These are phyloP conservation scores for Eupelmus urozonus DNA, from an alignment of 2,888 invertebrate genomes.

Conservation along the genomic window DNA sequence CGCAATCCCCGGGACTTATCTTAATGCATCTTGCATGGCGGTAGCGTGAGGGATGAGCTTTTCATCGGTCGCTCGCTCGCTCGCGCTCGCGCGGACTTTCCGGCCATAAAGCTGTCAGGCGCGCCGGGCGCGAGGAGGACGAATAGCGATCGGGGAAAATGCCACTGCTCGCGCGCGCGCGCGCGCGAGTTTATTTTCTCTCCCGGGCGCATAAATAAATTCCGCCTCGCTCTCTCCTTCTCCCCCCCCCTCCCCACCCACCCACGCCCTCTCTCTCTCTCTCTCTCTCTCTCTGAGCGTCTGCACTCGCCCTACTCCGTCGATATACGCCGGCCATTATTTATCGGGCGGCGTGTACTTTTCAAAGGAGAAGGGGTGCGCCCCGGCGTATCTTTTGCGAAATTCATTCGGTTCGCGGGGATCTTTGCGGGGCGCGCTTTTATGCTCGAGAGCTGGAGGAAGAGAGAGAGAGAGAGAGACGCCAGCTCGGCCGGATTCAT, in stretches of 20 bases:
- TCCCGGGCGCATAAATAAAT: conserved; percentile 55
- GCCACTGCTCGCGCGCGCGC: no score
- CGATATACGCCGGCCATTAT: conserved; percentile 57
- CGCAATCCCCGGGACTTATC: conserved; percentile 54
- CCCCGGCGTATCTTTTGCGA: conserved; percentile 51
- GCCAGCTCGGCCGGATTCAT: conserved; percentile 31
- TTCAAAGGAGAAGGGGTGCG: conserved; percentile 45
- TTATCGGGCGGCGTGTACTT: conserved; percentile 57
- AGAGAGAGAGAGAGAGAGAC: neutral
- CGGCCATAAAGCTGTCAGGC: conserved; percentile 59
- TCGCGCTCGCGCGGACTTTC: conserved; percentile 42
- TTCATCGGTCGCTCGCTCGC: conserved; percentile 47
- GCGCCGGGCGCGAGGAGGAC: conserved; percentile 34
- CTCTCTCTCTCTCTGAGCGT: conserved; percentile 8
- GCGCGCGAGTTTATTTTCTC: conserved; percentile 57
- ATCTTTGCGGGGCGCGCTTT: conserved; percentile 45
- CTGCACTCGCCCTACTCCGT: conserved; percentile 31
- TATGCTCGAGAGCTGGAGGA: no score
- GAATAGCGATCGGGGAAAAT: conserved; percentile 58
- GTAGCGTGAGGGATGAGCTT: conserved; percentile 51
- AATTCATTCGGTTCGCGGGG: conserved; percentile 58
- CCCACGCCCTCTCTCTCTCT: conserved; percentile 1
- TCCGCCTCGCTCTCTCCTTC: conserved; percentile 29
- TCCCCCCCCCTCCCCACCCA: neutral
- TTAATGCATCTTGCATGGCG: conserved; percentile 55